Evolutionary conservation across 2,888 invertebrate species (phyloP), one percentile per base, ranked within the genome.

Genomic region (Xylocampa areola): DNA sequence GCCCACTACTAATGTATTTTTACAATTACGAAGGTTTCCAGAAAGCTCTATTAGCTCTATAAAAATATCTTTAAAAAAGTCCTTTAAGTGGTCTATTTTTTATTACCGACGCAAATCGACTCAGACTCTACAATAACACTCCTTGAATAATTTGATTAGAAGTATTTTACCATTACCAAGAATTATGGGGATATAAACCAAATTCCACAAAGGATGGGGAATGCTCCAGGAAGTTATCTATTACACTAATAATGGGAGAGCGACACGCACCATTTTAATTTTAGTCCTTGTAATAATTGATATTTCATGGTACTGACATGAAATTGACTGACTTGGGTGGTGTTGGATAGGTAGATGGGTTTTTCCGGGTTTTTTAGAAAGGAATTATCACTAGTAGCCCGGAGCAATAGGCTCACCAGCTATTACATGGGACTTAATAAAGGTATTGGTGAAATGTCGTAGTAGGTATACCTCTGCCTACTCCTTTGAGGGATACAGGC

Each of bases 161-260:
- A 47, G 45, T 63, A 52, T 64, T 64, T 37, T 25, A 50, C 49
- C 45, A 59, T 66, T 51, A 44, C 37, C n/a, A 69, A 49, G 43
- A 73, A 47, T 58, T 53, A 69, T 62, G 50, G 48, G 51, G 45
- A 55, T 49, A 69, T 73, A 67, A 73, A 72, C 44, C 45, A 59
- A 60, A 65, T 65, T 60, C 51, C 49, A 53, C 67, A 43, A 49
- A 19, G 36, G 39, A 47, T 30, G 8, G 43, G 44, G 35, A 67
- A 40, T 43, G 17, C 21, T 47, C 52, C 51, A 65, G 57, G 65
- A 70, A 65, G 40, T 11, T 16, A 64, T 59, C 25, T 51, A 60
- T 61, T 68, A 52, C 33, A 21, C 33, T 13, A 23, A 33, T 68
- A 70, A 71, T 70, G 65, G 65, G 27, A 13, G 7, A 10, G 13